These are phyloP conservation scores for Datnioides undecimradiatus DNA, from an alignment of 2,113 vertebrate genomes.

Conservation along the genomic window DNA sequence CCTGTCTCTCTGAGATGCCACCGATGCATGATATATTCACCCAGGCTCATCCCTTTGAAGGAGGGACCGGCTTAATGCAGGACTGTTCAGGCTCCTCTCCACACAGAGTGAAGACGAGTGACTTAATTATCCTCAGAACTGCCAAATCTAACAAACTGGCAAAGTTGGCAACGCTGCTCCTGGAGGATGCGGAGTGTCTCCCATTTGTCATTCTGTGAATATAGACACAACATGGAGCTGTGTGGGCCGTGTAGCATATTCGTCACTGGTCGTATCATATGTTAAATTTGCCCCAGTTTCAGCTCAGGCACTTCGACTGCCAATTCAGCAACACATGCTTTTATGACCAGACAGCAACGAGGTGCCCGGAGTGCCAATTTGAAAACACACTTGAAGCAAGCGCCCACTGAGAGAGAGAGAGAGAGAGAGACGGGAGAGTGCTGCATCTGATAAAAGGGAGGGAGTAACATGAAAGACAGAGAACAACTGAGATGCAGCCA, in stretches of 20 bases:
- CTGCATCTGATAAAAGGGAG: neutral
- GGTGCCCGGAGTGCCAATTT: conserved; percentile 25
- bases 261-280: neutral
- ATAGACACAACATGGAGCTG: too few relatives aligned
- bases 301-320: neutral
- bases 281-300: neutral
- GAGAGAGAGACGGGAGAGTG: neutral
- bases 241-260: neutral
- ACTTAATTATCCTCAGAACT: too few relatives aligned
- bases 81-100: too few relatives aligned
- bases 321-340: conserved; percentile 4
- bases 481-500: neutral
- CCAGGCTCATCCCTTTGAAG: too few relatives aligned
- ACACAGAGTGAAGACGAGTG: too few relatives aligned
- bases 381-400: neutral
- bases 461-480: neutral
- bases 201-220: too few relatives aligned
- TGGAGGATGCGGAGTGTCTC: too few relatives aligned
- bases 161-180: too few relatives aligned
- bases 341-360: neutral
- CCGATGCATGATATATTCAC: too few relatives aligned
- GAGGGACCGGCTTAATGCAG: too few relatives aligned
- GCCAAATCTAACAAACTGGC: too few relatives aligned
- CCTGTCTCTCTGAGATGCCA: too few relatives aligned
- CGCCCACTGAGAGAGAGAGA: neutral